Conservation (phyloP, 2,888 invertebrate genomes). For the Rotaria macrura region DNA sequence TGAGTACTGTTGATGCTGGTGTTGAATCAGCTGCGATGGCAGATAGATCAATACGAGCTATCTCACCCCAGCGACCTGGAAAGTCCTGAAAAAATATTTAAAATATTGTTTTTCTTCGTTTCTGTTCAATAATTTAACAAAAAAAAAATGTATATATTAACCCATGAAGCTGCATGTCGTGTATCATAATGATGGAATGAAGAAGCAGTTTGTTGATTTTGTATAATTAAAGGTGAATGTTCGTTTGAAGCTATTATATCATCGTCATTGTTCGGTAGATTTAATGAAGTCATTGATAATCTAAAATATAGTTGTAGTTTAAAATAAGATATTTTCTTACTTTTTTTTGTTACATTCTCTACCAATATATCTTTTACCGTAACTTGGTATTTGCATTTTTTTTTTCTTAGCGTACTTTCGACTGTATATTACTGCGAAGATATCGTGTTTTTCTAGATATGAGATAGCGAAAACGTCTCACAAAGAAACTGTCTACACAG, state of each 20-base stretch:
- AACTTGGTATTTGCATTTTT: not conserved
- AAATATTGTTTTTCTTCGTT: not conserved
- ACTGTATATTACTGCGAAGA: not conserved
- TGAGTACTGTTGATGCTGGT: not conserved
- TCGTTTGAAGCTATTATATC: not conserved
- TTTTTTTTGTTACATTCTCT: not conserved
- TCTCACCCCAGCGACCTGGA: not conserved
- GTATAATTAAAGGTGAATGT: not conserved
- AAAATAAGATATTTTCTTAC: not conserved
- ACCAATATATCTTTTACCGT: not conserved
- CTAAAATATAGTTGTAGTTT: not conserved
- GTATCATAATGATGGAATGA: not conserved
- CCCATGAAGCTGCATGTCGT: not conserved
- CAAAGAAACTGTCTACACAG: too few species aligned
- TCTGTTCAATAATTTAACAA: not conserved
- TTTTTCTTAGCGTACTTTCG: not conserved
- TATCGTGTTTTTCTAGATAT: not conserved
- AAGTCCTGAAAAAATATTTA: not conserved
- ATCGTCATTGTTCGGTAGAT: not conserved
- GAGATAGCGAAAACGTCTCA: not conserved
- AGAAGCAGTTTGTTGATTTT: not conserved
- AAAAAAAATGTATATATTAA: not conserved
- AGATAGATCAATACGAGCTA: not conserved
- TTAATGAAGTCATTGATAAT: not conserved
- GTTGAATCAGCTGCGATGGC: not conserved